A percentile compares a stretch with the other conserved stretches of the same genome.
phyloP scores from a whole-genome alignment of 35 echinoderm and acorn worm species.

The Apostichopus japonicus region DNA sequence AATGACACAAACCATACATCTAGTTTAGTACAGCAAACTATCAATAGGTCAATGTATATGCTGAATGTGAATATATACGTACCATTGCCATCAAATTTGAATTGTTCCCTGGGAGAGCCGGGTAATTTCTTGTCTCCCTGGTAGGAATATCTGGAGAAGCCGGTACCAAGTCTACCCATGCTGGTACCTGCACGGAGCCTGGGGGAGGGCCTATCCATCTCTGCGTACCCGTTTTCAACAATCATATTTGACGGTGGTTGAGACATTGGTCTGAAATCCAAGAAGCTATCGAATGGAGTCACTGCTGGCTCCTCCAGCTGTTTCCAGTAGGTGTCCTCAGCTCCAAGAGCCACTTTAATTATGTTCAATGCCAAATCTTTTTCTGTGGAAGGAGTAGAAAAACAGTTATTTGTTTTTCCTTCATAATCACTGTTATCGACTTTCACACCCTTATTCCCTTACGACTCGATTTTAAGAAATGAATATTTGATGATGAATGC shows the following conservation, averaged over 20 bases:
- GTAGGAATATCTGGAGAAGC: conserved; percentile 67
- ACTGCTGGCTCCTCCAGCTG: conserved; percentile 12
- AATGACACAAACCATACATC: too few relatives aligned
- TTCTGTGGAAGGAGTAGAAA: conserved; percentile 52
- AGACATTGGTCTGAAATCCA: conserved; percentile 25
- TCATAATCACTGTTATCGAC: too few relatives aligned
- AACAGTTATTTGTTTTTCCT: neutral
- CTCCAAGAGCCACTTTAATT: conserved; percentile 71
- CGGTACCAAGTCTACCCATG: conserved; percentile 42
- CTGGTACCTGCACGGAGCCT: conserved; percentile 21
- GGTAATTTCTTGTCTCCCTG: conserved; percentile 22
- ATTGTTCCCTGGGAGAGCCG: conserved; percentile 14
- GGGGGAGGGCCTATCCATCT: conserved; percentile 72
- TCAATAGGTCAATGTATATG: neutral
- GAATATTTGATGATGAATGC: too few relatives aligned
- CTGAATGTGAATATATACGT: neutral
- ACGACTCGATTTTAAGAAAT: too few relatives aligned
- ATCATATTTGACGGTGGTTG: conserved; percentile 82
- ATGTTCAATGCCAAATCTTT: conserved; percentile 97
- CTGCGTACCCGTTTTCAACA: conserved; percentile 85
- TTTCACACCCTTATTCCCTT: too few relatives aligned
- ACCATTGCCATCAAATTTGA: conserved; percentile 49
- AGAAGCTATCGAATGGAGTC: neutral
- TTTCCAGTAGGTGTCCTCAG: conserved; percentile 66
- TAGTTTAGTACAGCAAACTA: too few relatives aligned